Conservation (phyloP, 2,797 vertebrate genomes). For the Pitangus sulphuratus region DNA sequence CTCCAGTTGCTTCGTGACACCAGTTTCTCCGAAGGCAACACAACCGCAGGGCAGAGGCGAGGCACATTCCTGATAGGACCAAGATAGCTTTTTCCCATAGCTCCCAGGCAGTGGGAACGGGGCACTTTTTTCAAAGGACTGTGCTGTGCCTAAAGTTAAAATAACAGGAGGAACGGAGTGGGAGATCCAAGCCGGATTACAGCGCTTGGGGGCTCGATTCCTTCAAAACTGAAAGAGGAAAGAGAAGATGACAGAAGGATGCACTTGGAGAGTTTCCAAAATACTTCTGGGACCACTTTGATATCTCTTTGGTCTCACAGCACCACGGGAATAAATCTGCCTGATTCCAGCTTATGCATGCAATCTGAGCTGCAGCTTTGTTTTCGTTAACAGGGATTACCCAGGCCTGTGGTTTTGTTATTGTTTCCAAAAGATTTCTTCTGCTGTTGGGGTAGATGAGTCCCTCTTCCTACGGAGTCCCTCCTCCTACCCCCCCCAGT, state of each 20-base stretch:
- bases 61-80: constrained; percentile 67
- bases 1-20: not conserved
- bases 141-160: constrained; percentile 67
- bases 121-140: constrained; percentile 54
- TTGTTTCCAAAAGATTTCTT: constrained; percentile 35
- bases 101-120: constrained; percentile 67
- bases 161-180: constrained; percentile 34
- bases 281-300: not conserved
- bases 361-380: not conserved
- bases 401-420: constrained; percentile 32
- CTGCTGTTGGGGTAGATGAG: not conserved
- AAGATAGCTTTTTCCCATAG: constrained; percentile 75
- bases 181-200: constrained; percentile 7
- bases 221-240: not conserved
- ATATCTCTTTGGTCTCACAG: not conserved
- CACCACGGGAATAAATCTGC: not conserved
- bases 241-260: constrained; percentile 47
- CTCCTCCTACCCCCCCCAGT: not conserved
- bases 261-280: constrained; percentile 17
- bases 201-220: not conserved
- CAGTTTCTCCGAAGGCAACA: constrained; percentile 27
- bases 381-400: constrained; percentile 51
- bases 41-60: constrained; percentile 52
- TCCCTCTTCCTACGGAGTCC: not conserved
- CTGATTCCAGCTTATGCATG: not conserved